phyloP scores from a whole-genome alignment of 1,140 invertebrate species.

The Thalassaphorura encarpata region DNA sequence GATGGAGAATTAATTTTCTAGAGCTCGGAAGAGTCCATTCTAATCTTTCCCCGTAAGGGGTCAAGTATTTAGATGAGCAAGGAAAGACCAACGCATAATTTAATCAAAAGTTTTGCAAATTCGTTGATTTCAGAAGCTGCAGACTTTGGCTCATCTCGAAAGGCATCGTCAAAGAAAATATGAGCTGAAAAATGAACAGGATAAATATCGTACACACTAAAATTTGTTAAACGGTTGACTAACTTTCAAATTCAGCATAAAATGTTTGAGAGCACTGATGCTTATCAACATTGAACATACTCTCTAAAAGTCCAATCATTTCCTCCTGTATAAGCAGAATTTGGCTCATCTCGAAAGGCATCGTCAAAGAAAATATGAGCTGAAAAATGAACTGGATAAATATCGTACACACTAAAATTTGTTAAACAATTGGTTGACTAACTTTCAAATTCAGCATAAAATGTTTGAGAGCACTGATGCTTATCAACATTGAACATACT shows the following conservation, averaged over 20 bases:
- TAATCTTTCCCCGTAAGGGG: constrained; percentile 42
- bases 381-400: background rate
- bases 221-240: constrained; percentile 28
- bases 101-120: constrained; percentile 34
- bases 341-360: constrained; percentile 39
- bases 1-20: constrained; percentile 39
- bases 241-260: constrained; percentile 98
- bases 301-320: constrained; percentile 29
- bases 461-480: constrained; percentile 73
- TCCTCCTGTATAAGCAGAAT: constrained; percentile 5
- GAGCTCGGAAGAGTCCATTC: constrained; percentile 40
- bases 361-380: constrained; percentile 53
- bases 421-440: constrained; percentile 49
- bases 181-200: constrained; percentile 34
- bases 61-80: constrained; percentile 37
- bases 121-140: constrained; percentile 27
- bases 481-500: constrained; percentile 81
- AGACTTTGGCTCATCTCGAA: constrained; percentile 32
- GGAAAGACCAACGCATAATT: constrained; percentile 26
- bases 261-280: no score
- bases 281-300: no score
- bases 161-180: constrained; percentile 55
- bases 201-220: no score
- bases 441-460: constrained; percentile 1
- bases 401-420: no score